Base-by-base conservation (phyloP, 2,888 invertebrate genomes). In the Phaonia tiefii region DNA sequence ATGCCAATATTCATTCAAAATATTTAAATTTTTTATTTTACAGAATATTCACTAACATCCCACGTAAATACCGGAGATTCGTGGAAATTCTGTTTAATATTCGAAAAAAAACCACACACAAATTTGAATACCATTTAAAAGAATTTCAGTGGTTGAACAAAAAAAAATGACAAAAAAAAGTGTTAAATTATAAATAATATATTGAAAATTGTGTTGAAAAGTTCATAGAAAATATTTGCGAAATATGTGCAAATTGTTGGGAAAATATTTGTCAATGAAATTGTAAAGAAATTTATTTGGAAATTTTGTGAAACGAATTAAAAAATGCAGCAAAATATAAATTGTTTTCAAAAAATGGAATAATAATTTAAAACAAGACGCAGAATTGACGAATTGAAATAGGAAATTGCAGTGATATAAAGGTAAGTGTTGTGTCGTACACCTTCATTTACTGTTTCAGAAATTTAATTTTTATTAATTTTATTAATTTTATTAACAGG, bases 191-290 rank as follows among this genome's bases (percentile, higher is more conserved):
- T 60, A 13, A 31, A 42, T n/a, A 37, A 56, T 70, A 65, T 71
- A 31, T 70, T 76, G 56, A 76, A 65, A 39, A 10, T 11, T 7
- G 77, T 80, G 80, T 75, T 77, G 77, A 80, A 77, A 80, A 71
- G 74, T 77, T 77, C 70, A 77, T 74, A 75, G 60, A 80, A 77
- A 80, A 66, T 71, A 20, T 80, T 58, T 39, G n/a, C 8, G 71
- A 67, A 31, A n/a, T n/a, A n/a, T n/a, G n/a, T n/a, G n/a, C n/a
- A n/a, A n/a, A n/a, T n/a, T n/a, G n/a, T n/a, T n/a, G n/a, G n/a
- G n/a, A n/a, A n/a, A n/a, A n/a, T 71, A 71, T 74, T 66, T 63
- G 20, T 60, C 71, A 70, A 70, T 71, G 60, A 39, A 67, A 71
- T 51, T 58, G 25, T 67, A 46, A 49, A 66, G 37, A 67, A 13